Base-by-base conservation (phyloP, 1,140 invertebrate species). In the Littorina saxatilis region DNA sequence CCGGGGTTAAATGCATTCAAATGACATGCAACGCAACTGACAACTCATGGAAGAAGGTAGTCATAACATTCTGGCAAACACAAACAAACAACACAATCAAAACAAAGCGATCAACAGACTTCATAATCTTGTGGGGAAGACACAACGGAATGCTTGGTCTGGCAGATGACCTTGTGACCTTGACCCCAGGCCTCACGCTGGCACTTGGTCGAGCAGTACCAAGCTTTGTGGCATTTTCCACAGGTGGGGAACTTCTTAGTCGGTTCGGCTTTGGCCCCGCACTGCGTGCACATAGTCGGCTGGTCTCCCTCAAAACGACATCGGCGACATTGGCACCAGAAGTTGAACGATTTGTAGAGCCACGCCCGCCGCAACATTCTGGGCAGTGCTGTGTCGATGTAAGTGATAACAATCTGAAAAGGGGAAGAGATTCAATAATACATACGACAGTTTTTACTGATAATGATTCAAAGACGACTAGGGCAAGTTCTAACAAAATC, bases 321-420 rank as follows among this genome's bases (percentile, higher is more conserved):
- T n/a, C 88, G 85, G 29, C 61, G 84, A 74, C 90, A 91, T 29
- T 85, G 78, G 79, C 90, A 91, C 90, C 90, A 91, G 79, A 91
- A 91, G 70, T 90, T 90, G 81, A 90, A 91, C 1, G 90, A 90
- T 70, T 90, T 88, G 79, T 87, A 90, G 3, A 91, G 77, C 90
- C 89, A 90, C 3, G 90, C 90, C 4, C 89, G 85, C 9, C 90
- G 82, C 50, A 90, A 73, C 58, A 86, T 85, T 43, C 87, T 79
- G 2, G 86, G 85, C 83, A 90, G 86, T 4, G 84, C 58, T 5
- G 87, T 89, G 61, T 91, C 90, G 3, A 91, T 90, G 79, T 91
- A 91, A 0, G 88, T 89, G 0, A 88, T 90, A 43, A 87, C 87
- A 9, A 91, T 68, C 74, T 91, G 89, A 13, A 61, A 47, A 47